A percentile compares a stretch with the other conserved stretches of the same genome.
Evolutionary conservation across 2,797 vertebrate species (phyloP).

Genomic region (Acipenser ruthenus): DNA sequence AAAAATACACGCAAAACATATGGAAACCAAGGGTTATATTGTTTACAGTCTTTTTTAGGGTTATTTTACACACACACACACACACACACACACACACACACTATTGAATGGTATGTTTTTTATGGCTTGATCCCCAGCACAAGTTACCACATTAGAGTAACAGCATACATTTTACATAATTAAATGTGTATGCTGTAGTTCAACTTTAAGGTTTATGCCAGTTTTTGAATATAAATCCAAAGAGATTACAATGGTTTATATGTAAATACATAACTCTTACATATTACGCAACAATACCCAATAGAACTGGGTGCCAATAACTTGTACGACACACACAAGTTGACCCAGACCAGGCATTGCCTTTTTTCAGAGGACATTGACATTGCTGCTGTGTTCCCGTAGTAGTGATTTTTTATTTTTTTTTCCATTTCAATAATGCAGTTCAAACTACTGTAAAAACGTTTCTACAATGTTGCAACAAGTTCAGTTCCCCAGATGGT

Average conservation of each 20-base stretch:
- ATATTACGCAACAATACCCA: no score
- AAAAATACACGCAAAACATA: conserved; percentile 6
- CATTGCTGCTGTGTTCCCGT: background rate
- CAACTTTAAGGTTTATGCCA: background rate
- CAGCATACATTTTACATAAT: conserved; percentile 21
- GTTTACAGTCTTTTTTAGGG: background rate
- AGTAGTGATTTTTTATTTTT: background rate
- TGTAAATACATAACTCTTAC: no score
- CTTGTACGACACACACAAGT: no score
- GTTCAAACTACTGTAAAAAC: no score
- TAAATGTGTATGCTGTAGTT: conserved; percentile 10
- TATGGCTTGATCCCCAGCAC: background rate
- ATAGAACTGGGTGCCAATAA: no score
- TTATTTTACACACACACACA: background rate
- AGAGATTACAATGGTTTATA: no score
- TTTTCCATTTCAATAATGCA: no score
- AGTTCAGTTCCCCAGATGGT: background rate
- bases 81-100: background rate
- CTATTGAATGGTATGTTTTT: conserved; percentile 4
- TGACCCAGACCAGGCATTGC: no score
- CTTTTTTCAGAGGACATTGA: no score
- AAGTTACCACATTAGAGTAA: background rate
- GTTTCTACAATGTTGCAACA: conserved; percentile 1
- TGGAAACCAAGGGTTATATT: background rate
- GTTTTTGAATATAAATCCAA: no score